These are phyloP conservation scores for Oryzias javanicus DNA, from an alignment of 2,113 vertebrate genomes.

Conservation along the genomic window DNA sequence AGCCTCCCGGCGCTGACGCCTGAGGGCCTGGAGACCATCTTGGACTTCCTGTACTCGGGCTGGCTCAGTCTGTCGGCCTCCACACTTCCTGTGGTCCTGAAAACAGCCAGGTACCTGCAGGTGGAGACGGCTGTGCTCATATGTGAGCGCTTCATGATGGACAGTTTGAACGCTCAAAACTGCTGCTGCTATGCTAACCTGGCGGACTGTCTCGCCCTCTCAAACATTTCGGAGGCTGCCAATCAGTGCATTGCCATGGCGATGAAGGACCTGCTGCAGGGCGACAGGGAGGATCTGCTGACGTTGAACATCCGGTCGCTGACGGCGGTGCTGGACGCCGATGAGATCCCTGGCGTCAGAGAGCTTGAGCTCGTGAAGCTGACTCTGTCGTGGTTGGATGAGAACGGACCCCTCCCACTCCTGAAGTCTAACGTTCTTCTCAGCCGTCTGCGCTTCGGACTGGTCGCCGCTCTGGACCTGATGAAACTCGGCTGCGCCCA, in stretches of 20 bases:
- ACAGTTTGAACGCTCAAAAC: constrained; percentile 79
- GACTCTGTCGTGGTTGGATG: constrained; percentile 84
- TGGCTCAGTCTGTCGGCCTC: constrained; percentile 85
- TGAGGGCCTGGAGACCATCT: constrained; percentile 80
- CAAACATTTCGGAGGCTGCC: constrained; percentile 70
- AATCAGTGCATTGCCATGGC: constrained; percentile 80
- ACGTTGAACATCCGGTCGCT: constrained; percentile 83
- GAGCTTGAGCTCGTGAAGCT: constrained; percentile 82
- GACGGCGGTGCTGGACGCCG: constrained; percentile 75
- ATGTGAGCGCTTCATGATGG: constrained; percentile 84
- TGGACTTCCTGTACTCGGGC: constrained; percentile 96
- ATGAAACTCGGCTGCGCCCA: constrained; percentile 69
- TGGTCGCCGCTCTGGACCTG: constrained; percentile 76
- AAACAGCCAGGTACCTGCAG: constrained; percentile 92
- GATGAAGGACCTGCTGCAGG: constrained; percentile 75
- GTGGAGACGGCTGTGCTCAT: constrained; percentile 84
- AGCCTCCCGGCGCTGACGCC: constrained; percentile 83
- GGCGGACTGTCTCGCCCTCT: constrained; percentile 82
- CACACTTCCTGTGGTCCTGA: constrained; percentile 83
- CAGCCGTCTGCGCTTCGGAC: constrained; percentile 83
- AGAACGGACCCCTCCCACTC: constrained; percentile 76
- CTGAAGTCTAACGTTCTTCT: constrained; percentile 79
- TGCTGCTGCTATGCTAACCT: constrained; percentile 90
- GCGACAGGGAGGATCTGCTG: constrained; percentile 75
- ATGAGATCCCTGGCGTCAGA: constrained; percentile 80